These are phyloP conservation scores for Barypeithes pellucidus DNA, from an alignment of 2,888 invertebrate genomes.

Conservation along the genomic window DNA sequence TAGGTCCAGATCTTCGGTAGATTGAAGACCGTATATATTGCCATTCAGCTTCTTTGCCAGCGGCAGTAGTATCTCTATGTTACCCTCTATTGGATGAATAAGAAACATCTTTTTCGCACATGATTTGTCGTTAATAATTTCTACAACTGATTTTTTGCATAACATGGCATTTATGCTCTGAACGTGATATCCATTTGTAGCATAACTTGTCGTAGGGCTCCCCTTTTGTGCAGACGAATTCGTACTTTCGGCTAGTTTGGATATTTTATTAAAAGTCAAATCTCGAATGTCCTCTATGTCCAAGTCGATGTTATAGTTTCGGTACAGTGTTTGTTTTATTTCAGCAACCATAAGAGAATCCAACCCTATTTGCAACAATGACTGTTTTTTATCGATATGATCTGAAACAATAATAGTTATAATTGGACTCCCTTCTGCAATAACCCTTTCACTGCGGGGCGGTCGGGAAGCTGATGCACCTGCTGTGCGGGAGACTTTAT, in stretches of 20 bases:
- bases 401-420: conserved; percentile 42
- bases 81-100: conserved; percentile 57
- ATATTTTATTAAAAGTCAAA: conserved; percentile 53
- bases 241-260: conserved; percentile 14
- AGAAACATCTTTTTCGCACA: conserved; percentile 51
- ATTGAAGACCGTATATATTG: conserved; percentile 52
- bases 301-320: conserved; percentile 57
- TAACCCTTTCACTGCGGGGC: too few species aligned
- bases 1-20: conserved; percentile 35
- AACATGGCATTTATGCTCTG: conserved; percentile 35
- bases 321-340: conserved; percentile 59
- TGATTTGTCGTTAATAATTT: conserved; percentile 44
- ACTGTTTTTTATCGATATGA: conserved; percentile 53
- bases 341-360: conserved; percentile 60
- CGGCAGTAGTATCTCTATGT: conserved; percentile 46
- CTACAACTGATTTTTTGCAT: conserved; percentile 44
- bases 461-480: too few species aligned
- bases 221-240: background rate
- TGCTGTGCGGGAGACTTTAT: too few species aligned
- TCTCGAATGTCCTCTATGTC: conserved; percentile 55
- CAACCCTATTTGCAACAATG: conserved; percentile 57
- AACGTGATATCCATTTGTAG: background rate
- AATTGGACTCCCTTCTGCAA: too few species aligned
- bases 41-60: conserved; percentile 47
- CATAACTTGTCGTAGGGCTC: background rate